Evolutionary conservation across 1,140 invertebrate genomes (phyloP), one percentile per base, ranked within the genome.

Genomic region (Scaptomyza hsui): DNA sequence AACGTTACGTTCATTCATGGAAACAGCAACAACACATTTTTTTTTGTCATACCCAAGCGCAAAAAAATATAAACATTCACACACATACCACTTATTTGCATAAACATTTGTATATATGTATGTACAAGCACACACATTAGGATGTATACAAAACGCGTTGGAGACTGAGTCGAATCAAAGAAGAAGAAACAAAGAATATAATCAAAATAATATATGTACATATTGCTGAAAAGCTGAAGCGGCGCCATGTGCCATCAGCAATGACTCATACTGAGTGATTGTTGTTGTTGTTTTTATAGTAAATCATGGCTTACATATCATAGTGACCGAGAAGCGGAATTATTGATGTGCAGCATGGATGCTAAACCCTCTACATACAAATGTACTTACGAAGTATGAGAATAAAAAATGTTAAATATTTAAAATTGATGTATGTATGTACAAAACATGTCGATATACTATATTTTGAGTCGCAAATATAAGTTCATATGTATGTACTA

Each of bases 1-100:
- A 86, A 86, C 70, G 55, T n/a, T 75, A 82, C 77, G 74, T 86
- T 86, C 81, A 86, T 86, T 86, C 81, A 86, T 85, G 85, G 83
- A 73, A 75, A 49, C 47, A 78, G 63, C 75, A 83, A 85, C 80
- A 85, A 82, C 53, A 52, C 72, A 72, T 59, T 63, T 69, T 74
- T 73, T 57, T 69, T 68, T 73, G 78, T 64, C 53, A 60, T 51
- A 57, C 69, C 26, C 49, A 44, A 52, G 45, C 45, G 57, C 71
- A 24, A 48, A 68, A 52, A 52, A 51, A 51, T 49, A 41, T 48
- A 55, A 55, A 42, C 55, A 57, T 42, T 42, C 15, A 19, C n/a
- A 42, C 37, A 18, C 9, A 56, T 6, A 42, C 19, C 12, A 55
- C 19, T 16, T 19, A 41, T 16, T 5, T 32, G 15, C 15, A 44